A percentile compares a stretch with the other conserved stretches of the same genome.
Evolutionary conservation across 2,113 vertebrate species (phyloP).

Genomic region (Melanerpes aurifrons): DNA sequence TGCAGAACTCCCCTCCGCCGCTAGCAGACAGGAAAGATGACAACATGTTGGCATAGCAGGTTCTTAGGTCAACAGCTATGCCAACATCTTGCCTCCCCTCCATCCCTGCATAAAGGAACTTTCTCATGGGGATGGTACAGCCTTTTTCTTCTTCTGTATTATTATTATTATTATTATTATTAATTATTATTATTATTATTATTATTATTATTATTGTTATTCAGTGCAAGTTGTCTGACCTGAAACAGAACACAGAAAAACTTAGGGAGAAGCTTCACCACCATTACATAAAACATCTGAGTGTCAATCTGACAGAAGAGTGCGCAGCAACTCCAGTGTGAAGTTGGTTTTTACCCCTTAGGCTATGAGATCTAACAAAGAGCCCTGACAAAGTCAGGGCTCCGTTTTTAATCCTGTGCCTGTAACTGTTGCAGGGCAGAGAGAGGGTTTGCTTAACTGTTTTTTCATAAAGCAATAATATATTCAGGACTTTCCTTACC

Average conservation of each 20-base stretch:
- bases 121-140: not conserved
- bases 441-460: not conserved
- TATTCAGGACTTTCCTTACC: not conserved
- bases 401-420: not conserved
- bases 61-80: conserved; percentile 83
- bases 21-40: conserved; percentile 81
- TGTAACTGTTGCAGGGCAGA: not conserved
- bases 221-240: not conserved
- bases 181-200: too few species aligned
- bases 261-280: not conserved
- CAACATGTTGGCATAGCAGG: conserved; percentile 85
- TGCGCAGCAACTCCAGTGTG: not conserved
- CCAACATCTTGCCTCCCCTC: conserved; percentile 87
- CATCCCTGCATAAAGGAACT: conserved; percentile 65
- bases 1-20: conserved; percentile 19
- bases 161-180: too few species aligned
- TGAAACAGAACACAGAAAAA: not conserved
- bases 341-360: not conserved
- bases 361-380: not conserved
- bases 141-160: not conserved
- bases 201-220: too few species aligned
- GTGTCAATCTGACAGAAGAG: not conserved
- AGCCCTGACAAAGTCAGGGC: not conserved
- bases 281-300: not conserved
- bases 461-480: not conserved